Percentiles rank a stretch among this genome's conserved stretches.
These are phyloP conservation scores for Athalia circularis DNA, from an alignment of 2,888 invertebrate genomes.

Conservation along the genomic window DNA sequence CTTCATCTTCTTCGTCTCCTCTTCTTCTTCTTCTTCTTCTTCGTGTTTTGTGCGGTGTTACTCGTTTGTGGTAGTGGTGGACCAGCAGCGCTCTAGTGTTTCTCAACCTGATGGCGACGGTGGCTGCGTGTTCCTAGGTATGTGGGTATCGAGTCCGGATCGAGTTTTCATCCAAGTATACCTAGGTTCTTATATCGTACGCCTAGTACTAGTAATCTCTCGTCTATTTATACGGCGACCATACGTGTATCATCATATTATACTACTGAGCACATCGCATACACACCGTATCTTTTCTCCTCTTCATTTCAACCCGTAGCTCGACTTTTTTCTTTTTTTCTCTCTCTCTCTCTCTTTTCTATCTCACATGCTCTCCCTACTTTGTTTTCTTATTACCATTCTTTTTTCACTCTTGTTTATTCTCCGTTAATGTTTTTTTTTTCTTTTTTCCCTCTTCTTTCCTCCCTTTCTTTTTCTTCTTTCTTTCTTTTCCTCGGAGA, in stretches of 20 bases:
- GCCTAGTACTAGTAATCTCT: conserved; percentile 55
- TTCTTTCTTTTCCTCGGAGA: not conserved
- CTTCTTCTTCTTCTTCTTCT: not conserved
- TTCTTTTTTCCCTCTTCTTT: not conserved
- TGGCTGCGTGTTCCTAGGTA: not conserved
- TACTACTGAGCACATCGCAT: not conserved
- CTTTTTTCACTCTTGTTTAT: conserved; percentile 10
- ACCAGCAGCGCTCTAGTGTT: not conserved
- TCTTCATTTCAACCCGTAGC: not conserved
- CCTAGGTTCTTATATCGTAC: conserved; percentile 38
- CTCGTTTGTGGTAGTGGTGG: conserved; percentile 5
- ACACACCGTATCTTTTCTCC: not conserved
- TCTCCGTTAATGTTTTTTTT: not conserved
- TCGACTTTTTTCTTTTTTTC: conserved; percentile 53
- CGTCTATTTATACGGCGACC: conserved; percentile 71
- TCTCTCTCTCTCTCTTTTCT: conserved; percentile 49
- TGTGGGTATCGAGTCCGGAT: conserved; percentile 36
- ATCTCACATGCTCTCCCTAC: conserved; percentile 16
- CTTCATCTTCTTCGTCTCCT: not conserved
- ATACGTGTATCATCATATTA: conserved; percentile 55
- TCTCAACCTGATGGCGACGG: not conserved
- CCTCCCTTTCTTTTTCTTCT: conserved; percentile 22
- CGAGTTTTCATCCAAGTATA: conserved; percentile 40
- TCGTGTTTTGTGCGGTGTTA: not conserved
- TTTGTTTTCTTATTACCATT: conserved; percentile 40